Conservation (phyloP, 1,140 invertebrate genomes). For the Leptopilina boulardi region DNA sequence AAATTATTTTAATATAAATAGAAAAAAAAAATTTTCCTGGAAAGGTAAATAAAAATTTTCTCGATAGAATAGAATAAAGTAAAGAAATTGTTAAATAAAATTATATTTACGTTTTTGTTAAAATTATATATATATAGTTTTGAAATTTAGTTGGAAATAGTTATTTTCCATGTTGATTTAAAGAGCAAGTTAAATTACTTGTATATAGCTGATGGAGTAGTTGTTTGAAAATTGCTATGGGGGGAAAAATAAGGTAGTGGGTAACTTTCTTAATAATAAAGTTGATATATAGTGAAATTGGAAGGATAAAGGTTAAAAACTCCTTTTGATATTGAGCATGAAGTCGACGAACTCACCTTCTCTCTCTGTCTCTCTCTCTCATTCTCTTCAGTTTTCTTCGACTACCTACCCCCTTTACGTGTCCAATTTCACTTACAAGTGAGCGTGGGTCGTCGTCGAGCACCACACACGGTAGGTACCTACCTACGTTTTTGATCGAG, state of each 20-base stretch:
- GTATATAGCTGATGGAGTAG: not conserved
- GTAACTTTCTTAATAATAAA: slow-evolving; percentile 17
- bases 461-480: slow-evolving; percentile 29
- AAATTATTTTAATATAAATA: too few relatives aligned
- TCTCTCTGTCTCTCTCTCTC: not conserved
- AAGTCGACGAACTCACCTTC: slow-evolving; percentile 16
- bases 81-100: too few relatives aligned
- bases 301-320: slow-evolving; percentile 12
- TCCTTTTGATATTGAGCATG: not conserved
- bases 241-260: not conserved
- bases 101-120: too few relatives aligned
- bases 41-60: too few relatives aligned
- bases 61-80: too few relatives aligned
- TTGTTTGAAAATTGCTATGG: not conserved
- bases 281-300: slow-evolving; percentile 15
- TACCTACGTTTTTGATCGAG: slow-evolving; percentile 29
- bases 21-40: too few relatives aligned
- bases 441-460: slow-evolving; percentile 8
- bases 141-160: not conserved
- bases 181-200: not conserved
- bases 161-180: slow-evolving; percentile 2
- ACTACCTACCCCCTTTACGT: slow-evolving; percentile 29
- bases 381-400: not conserved
- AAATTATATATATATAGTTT: not conserved
- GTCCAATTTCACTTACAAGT: slow-evolving; percentile 32